phyloP scores from a whole-genome alignment of 2,797 vertebrate genomes.

The Carcharodon carcharias region DNA sequence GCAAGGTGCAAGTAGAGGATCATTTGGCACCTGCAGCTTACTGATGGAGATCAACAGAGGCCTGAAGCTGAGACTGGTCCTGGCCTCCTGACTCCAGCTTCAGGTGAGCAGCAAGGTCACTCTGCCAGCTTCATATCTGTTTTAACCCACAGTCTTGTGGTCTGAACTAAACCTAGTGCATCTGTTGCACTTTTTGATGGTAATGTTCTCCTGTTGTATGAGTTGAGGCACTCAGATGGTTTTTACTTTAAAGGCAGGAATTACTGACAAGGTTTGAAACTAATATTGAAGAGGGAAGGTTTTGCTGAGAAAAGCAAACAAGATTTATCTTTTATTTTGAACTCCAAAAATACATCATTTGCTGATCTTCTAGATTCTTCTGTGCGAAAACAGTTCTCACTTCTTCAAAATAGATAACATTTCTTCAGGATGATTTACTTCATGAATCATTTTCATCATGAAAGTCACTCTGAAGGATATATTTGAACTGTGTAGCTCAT shows the following conservation, averaged over 20 bases:
- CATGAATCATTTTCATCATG: constrained; percentile 19
- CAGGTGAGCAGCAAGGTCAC: neutral
- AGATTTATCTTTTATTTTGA: neutral
- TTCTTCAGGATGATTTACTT: neutral
- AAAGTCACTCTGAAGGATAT: constrained; percentile 23
- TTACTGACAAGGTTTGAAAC: neutral
- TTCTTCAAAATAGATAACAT: neutral
- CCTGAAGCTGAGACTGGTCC: neutral
- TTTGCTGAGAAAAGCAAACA: neutral
- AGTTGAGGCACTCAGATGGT: neutral
- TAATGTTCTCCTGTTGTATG: neutral
- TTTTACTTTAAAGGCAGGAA: neutral
- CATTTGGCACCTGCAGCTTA: neutral
- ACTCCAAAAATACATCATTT: neutral
- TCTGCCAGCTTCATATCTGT: neutral
- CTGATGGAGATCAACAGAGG: neutral
- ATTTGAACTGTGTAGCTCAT: neutral
- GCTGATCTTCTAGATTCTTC: neutral
- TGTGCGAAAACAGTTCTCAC: neutral
- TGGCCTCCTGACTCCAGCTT: neutral
- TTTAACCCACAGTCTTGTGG: neutral
- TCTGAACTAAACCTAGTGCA: neutral
- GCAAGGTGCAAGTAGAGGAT: neutral
- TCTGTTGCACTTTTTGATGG: neutral
- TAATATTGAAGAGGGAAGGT: neutral